Evolutionary conservation across 30 jellyfish, hydroid and myxozoan genomes (phyloP), one percentile per base, ranked within the genome.

Genomic region (Pseudorhiza aurosa): DNA sequence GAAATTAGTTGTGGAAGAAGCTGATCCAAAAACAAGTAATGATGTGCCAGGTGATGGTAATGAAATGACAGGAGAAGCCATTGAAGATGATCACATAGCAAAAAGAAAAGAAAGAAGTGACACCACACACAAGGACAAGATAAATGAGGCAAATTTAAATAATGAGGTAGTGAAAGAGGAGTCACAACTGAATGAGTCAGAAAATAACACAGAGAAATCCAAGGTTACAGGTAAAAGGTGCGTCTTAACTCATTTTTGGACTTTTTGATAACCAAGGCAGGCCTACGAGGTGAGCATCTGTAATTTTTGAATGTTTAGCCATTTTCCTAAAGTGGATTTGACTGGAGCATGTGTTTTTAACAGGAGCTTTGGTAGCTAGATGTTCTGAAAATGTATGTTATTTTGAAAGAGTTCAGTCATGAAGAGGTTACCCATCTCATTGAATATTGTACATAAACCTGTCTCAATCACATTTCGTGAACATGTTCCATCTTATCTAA

Each of bases 191-290:
- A 37, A 58, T 14, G 39, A 5, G 8, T 31, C 51, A 29, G 89
- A 77, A 39, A 60, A 43, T 36, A 32, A 36, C 15, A 19, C 56
- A 7, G 78, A 29, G 17, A 58, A 58, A 19, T 21, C 88, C 7
- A 50, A 57, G 6, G 60, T 49, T 9, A 68, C 69, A 30, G 90
- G 25, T 26, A 58, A 73, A 57, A 73, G 86, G 86, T 73, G 86
- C 75, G 86, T 73, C 18, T 24, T 47, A 31, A 45, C 32, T 45
- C n/a, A n/a, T n/a, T n/a, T n/a, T n/a, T n/a, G n/a, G n/a, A n/a
- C n/a, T n/a, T n/a, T n/a, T n/a, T n/a, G n/a, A n/a, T n/a, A n/a
- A n/a, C n/a, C n/a, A n/a, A n/a, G n/a, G n/a, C n/a, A n/a, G n/a
- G n/a, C n/a, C n/a, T n/a, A n/a, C n/a, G n/a, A n/a, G n/a, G n/a